A percentile compares a stretch with the other conserved stretches of the same genome.
Conservation (phyloP, 2,797 vertebrate species). For the Acrocephalus scirpaceus region DNA sequence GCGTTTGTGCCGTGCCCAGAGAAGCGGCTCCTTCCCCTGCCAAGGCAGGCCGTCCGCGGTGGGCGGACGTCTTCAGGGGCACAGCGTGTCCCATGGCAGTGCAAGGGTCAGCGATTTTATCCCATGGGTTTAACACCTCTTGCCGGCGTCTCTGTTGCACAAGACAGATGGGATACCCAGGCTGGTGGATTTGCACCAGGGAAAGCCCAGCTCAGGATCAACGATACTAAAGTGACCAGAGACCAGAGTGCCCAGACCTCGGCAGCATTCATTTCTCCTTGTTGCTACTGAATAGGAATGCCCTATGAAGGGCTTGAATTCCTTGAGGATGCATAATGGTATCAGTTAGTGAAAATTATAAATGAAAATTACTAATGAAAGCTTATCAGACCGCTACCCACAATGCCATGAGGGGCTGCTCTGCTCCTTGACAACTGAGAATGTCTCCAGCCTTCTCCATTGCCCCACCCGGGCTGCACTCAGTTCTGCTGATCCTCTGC, state of each 20-base stretch:
- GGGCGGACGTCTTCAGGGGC: accelerated
- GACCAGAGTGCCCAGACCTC: background rate
- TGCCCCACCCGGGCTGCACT: background rate
- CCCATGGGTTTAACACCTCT: background rate
- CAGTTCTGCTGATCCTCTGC: background rate
- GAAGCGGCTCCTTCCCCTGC: background rate
- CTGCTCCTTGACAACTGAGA: accelerated
- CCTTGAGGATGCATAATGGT: background rate
- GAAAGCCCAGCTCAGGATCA: background rate
- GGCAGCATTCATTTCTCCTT: background rate
- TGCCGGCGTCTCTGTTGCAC: background rate
- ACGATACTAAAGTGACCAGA: background rate
- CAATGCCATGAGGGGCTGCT: accelerated
- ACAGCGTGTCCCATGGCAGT: accelerated
- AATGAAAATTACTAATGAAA: background rate
- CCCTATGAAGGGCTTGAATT: background rate
- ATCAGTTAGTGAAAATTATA: background rate
- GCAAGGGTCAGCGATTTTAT: background rate
- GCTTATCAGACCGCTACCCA: background rate
- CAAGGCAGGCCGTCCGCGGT: background rate
- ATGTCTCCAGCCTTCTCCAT: background rate
- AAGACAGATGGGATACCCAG: no score
- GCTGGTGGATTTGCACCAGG: background rate
- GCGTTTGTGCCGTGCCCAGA: no score
- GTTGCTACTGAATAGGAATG: background rate